These are phyloP conservation scores for Oscheius sp. DNA, from an alignment of 2,888 invertebrate species.

Conservation along the genomic window DNA sequence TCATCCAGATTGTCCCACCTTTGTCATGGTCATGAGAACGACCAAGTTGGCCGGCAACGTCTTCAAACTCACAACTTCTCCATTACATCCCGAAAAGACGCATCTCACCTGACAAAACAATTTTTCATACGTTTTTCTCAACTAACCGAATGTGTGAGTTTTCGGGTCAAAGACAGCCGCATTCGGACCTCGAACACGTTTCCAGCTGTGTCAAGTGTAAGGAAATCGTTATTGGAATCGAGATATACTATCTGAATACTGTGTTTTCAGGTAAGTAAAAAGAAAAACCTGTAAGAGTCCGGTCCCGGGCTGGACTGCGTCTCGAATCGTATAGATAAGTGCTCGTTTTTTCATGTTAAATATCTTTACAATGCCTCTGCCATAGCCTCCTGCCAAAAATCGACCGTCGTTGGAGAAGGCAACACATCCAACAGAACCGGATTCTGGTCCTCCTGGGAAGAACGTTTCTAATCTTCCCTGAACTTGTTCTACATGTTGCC, in stretches of 20 bases:
- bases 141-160: conserved; percentile 37
- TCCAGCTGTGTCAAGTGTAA: conserved; percentile 64
- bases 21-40: conserved; percentile 62
- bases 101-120: conserved; percentile 85
- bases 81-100: conserved; percentile 91
- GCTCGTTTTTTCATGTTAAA: conserved; percentile 42
- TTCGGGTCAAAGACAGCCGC: conserved; percentile 34
- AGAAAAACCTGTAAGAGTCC: conserved; percentile 82
- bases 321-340: conserved; percentile 72
- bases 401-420: conserved; percentile 53
- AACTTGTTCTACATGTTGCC: not conserved
- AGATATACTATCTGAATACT: conserved; percentile 80
- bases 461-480: conserved; percentile 55
- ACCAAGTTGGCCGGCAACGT: conserved; percentile 55
- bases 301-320: conserved; percentile 86
- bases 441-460: conserved; percentile 49
- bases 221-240: conserved; percentile 74
- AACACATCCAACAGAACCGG: conserved; percentile 53
- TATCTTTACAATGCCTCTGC: conserved; percentile 56
- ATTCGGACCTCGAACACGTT: conserved; percentile 63
- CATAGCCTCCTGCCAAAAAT: conserved; percentile 52
- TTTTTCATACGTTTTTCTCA: not conserved
- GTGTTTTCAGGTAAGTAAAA: not conserved
- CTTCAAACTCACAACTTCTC: conserved; percentile 79
- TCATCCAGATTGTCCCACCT: conserved; percentile 40